Evolutionary conservation across 30 jellyfish, hydroid and myxozoan genomes (phyloP), one percentile per base, ranked within the genome.

Genomic region (Turritopsis dohrnii): DNA sequence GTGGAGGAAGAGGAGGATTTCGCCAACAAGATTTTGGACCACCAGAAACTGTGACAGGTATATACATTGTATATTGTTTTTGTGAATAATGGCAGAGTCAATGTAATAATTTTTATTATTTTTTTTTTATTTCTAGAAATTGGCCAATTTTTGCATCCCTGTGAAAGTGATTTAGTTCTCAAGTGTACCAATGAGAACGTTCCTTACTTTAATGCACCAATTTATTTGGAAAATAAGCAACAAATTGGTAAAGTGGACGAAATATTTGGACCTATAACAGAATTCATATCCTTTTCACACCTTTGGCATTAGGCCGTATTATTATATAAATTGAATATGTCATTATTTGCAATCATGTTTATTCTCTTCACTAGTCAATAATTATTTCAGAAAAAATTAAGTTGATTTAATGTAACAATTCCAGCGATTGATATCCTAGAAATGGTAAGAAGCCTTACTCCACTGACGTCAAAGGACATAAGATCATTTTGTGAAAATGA

Each of bases 201-300:
- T 21, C 99, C 99, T 13, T 94, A 94, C 76, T 89, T 89, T 88
- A 94, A 94, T 84, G 99, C 99, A 13, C 97, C 97, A 22, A 84
- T 94, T 24, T 94, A 85, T 77, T 89, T 94, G 66, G 97, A 94
- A 54, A 94, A 94, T 87, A 94, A 94, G 60, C 95, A 96, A 82
- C 97, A 89, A 71, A 89, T 94, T 75, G 99, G 99, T 28, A 94
- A 94, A 84, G 96, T 94, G 20, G 99, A 94, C 83, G 99, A 94
- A 53, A 89, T 94, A 52, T 94, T 94, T 89, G 99, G 99, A 77
- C 99, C 99, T 18, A 89, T 94, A 80, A 94, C 92, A 26, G 97
- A 89, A 65, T 89, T 89, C 91, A 89, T 94, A 94, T 94, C 96
- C 83, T 92, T 92, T 77, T 75, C 69, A 31, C 69, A 0, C 69